Evolutionary conservation across 1,140 invertebrate genomes (phyloP).

Genomic region (Drosophila azteca): DNA sequence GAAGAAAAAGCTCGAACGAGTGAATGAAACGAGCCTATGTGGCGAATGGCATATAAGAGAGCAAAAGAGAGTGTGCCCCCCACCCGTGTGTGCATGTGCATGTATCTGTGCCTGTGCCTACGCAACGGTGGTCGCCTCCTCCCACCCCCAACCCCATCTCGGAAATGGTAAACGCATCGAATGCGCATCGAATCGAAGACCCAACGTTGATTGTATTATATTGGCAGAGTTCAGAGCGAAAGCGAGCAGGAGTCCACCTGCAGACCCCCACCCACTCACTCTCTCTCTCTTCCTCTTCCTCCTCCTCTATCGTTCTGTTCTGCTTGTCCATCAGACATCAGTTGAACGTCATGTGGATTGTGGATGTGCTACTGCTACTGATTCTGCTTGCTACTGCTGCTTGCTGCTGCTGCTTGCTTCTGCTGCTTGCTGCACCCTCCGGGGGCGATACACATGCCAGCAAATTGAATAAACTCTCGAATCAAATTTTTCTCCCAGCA

Average conservation of each 20-base stretch:
- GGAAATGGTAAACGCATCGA: conserved; percentile 71
- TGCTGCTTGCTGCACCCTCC: too few relatives aligned
- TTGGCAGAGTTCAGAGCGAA: conserved; percentile 48
- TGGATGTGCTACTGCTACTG: too few relatives aligned
- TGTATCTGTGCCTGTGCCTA: conserved; percentile 36
- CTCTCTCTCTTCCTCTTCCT: background rate
- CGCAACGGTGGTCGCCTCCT: conserved; percentile 48
- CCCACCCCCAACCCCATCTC: conserved; percentile 33
- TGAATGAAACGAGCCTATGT: conserved; percentile 70
- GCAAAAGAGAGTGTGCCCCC: conserved; percentile 39
- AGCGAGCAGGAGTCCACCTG: background rate
- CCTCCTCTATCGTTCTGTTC: conserved; percentile 20
- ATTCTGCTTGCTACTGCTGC: background rate
- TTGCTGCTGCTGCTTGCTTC: too few relatives aligned
- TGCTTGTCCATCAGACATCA: conserved; percentile 53
- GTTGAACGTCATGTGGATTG: conserved; percentile 48
- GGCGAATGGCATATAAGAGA: conserved; percentile 60
- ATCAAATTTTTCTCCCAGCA: conserved; percentile 76
- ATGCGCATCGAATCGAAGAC: conserved; percentile 72
- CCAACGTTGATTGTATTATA: conserved; percentile 79
- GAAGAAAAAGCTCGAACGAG: conserved; percentile 35
- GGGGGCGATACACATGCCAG: conserved; percentile 47
- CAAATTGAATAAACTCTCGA: conserved; percentile 80
- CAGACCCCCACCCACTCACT: background rate
- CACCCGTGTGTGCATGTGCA: conserved; percentile 9